Percentiles rank a stretch among this genome's conserved stretches.
Evolutionary conservation across 1,140 invertebrate species (phyloP).

Genomic region (Megalopta genalis): DNA sequence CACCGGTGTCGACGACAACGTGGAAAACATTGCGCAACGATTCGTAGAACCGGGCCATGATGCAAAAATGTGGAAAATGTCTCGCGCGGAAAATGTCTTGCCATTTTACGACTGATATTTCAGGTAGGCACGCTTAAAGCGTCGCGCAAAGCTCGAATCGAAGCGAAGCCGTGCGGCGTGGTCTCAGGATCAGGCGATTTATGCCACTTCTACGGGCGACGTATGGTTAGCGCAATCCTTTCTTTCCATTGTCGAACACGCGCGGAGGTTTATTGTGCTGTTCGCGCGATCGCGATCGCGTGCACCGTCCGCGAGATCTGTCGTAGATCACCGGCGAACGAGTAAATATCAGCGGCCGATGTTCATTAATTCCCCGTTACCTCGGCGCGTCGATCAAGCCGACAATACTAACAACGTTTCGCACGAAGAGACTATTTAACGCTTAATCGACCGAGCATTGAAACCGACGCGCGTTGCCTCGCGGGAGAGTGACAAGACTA

Average conservation of each 20-base stretch:
- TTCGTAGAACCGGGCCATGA: too few species aligned
- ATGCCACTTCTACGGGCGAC: conserved; percentile 5
- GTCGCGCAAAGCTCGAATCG: conserved; percentile 19
- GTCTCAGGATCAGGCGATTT: conserved; percentile 30
- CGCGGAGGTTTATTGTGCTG: conserved; percentile 24
- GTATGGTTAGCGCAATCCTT: conserved; percentile 34
- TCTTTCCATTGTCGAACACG: conserved; percentile 32
- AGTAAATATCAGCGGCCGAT: not conserved
- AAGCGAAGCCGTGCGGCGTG: not conserved
- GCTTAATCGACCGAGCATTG: too few species aligned
- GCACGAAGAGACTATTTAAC: too few species aligned
- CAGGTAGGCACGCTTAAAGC: not conserved
- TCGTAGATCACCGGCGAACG: not conserved
- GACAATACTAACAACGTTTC: too few species aligned
- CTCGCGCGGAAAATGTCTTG: not conserved
- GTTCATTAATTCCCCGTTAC: not conserved
- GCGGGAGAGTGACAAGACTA: too few species aligned
- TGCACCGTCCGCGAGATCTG: not conserved
- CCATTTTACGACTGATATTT: conserved; percentile 10
- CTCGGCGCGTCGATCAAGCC: too few species aligned
- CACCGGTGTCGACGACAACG: not conserved
- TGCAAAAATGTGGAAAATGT: too few species aligned
- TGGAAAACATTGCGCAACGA: not conserved
- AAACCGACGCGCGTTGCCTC: too few species aligned
- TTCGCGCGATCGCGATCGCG: too few species aligned